Conservation (phyloP, 2,888 invertebrate species). For the Lycocerus yunnanus region DNA sequence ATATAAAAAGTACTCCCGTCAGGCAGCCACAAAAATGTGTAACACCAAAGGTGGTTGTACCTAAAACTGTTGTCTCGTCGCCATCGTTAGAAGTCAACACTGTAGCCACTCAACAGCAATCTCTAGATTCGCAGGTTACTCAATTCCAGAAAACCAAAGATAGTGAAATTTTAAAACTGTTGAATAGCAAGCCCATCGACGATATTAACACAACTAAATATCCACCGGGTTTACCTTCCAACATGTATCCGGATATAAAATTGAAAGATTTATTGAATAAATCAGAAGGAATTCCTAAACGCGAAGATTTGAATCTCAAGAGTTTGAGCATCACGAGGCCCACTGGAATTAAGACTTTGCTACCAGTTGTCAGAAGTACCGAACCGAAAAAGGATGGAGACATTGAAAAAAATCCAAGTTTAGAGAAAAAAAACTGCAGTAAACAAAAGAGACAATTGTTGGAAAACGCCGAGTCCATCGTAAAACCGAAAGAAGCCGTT, state of each 20-base stretch:
- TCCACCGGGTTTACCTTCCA: slow-evolving; percentile 43
- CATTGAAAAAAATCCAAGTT: background rate
- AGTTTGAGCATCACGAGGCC: slow-evolving; percentile 52
- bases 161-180: slow-evolving; percentile 42
- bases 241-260: slow-evolving; percentile 52
- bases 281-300: slow-evolving; percentile 48
- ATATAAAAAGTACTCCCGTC: slow-evolving; percentile 11
- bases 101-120: slow-evolving; percentile 14
- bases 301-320: slow-evolving; percentile 46
- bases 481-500: background rate
- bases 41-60: slow-evolving; percentile 28
- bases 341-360: slow-evolving; percentile 59
- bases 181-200: slow-evolving; percentile 45
- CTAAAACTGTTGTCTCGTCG: slow-evolving; percentile 22
- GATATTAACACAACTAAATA: slow-evolving; percentile 24
- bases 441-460: slow-evolving; percentile 17
- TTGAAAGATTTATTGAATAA: slow-evolving; percentile 51
- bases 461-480: slow-evolving; percentile 10
- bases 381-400: slow-evolving; percentile 28
- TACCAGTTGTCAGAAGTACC: slow-evolving; percentile 50
- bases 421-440: slow-evolving; percentile 7
- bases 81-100: slow-evolving; percentile 36
- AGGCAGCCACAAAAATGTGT: slow-evolving; percentile 22
- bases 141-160: slow-evolving; percentile 20
- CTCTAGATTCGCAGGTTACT: background rate